Evolutionary conservation across 2,797 vertebrate species (phyloP), one percentile per base, ranked within the genome.

Genomic region (Sarcoramphus papa): DNA sequence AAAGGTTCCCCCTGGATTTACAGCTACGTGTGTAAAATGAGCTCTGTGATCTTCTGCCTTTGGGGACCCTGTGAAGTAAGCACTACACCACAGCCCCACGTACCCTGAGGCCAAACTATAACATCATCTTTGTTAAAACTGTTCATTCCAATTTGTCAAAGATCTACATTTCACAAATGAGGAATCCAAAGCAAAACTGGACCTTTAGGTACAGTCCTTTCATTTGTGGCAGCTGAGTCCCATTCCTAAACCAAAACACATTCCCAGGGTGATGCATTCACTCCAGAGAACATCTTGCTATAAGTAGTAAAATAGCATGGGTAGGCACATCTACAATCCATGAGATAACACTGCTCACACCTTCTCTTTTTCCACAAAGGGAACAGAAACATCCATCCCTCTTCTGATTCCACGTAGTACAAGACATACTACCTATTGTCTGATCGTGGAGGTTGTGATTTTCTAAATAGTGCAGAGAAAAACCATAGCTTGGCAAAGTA

Each of bases 71-170:
- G 51, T 47, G 41, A 89, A 82, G n/a, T 35, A 20, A 74, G 31
- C 10, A 16, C 10, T 45, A 33, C 22, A 31, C 7, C 27, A 37
- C 54, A 84, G 57, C 13, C 33, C 14, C 45, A 30, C 0, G 0
- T 15, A 60, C 10, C 22, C 43, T 45, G 24, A 67, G 47, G 57
- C 35, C 74, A 84, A 92, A 72, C 16, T 84, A 8, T 40, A 88
- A 37, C 18, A 64, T 19, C 43, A 67, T 6, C n/a, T 37, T n/a
- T 73, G 7, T 48, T 89, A 70, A 77, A 85, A 63, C 14, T 22
- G 7, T 64, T 84, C 3, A 2, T 78, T 89, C 40, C 41, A 72
- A 33, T 87, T 83, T 74, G 21, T 77, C 64, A 63, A 79, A 72
- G 14, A 45, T 41, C 79, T 69, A n/a, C 30, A 37, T 85, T 76